phyloP scores from a whole-genome alignment of 37 sponge, comb jelly and placozoan genomes.

The Beroe ovata region DNA sequence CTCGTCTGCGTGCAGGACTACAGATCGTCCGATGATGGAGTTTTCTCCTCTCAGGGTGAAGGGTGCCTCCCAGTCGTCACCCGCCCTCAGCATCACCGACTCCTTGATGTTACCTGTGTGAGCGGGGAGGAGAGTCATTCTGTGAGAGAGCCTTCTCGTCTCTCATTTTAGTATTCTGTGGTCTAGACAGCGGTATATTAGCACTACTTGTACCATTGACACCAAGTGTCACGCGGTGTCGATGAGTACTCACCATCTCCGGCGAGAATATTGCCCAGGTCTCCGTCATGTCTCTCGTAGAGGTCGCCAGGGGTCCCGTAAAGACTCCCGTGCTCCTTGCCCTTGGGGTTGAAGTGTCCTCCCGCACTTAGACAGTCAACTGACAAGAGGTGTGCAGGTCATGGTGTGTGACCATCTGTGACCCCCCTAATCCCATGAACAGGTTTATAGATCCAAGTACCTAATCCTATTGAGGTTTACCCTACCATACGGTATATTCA shows the following conservation, averaged over 20 bases:
- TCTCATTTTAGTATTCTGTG: no score
- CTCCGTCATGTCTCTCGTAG: not conserved
- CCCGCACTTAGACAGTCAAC: not conserved
- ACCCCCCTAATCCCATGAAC: no score
- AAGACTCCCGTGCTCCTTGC: not conserved
- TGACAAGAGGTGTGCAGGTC: no score
- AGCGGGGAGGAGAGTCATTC: no score
- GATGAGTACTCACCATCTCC: not conserved
- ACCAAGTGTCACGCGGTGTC: no score
- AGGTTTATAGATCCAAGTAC: no score
- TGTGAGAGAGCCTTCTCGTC: no score
- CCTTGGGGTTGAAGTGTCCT: not conserved
- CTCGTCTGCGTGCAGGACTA: not conserved
- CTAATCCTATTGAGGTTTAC: no score
- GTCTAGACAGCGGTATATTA: no score
- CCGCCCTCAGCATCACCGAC: not conserved
- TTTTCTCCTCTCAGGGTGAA: not conserved
- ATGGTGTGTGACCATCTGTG: no score
- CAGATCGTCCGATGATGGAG: not conserved
- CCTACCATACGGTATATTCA: no score
- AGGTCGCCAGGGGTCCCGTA: not conserved
- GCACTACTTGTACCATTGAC: no score
- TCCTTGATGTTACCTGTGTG: not conserved
- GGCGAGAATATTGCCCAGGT: not conserved
- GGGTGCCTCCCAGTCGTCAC: not conserved